Base-by-base conservation (phyloP, 2,797 vertebrate species). In the Sebastes diaconus region DNA sequence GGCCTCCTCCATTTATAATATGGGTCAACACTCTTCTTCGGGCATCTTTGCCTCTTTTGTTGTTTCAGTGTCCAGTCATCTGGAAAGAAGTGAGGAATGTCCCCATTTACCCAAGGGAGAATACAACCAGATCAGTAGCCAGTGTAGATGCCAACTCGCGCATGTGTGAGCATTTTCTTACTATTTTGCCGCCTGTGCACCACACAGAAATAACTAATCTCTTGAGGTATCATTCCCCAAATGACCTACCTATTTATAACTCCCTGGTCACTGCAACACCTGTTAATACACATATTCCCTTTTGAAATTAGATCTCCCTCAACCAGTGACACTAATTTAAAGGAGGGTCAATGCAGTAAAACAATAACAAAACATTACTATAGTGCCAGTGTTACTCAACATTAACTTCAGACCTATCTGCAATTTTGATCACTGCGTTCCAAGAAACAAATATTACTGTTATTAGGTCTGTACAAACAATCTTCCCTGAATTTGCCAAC, bases 41-140 rank as follows among this genome's bases (percentile, higher is more conserved):
- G 68, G 83, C 66, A 0, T 50, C 20, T 61, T 24, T 18, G 22
- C 24, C 50, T 58, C 67, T 42, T 75, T 87, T 77, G 73, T 84
- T 42, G 24, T 36, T 79, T 50, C 68, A 81, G 68, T 1, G 1
- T 65, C 24, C 86, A 80, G 75, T 85, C 82, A 80, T 79, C 76
- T 82, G 79, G 75, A 88, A 82, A 50, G 50, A 67, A 55, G 27
- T 52, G 69, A 79, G 58, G 67, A 84, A 80, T 73, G 80, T 52
- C 64, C 64, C 79, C n/a, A 2, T 73, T 68, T 39, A 74, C 63
- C 57, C 58, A n/a, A 42, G 10, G 64, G 69, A 73, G 65, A 73
- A 60, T 3, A 68, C 42, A 82, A 78, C 27, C 24, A 34, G 79
- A 68, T 75, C 50, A 58, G 74, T 4, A n/a, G 72, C 58, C 46